phyloP scores from a whole-genome alignment of 2,113 vertebrate species.

The Craseonycteris thonglongyai region DNA sequence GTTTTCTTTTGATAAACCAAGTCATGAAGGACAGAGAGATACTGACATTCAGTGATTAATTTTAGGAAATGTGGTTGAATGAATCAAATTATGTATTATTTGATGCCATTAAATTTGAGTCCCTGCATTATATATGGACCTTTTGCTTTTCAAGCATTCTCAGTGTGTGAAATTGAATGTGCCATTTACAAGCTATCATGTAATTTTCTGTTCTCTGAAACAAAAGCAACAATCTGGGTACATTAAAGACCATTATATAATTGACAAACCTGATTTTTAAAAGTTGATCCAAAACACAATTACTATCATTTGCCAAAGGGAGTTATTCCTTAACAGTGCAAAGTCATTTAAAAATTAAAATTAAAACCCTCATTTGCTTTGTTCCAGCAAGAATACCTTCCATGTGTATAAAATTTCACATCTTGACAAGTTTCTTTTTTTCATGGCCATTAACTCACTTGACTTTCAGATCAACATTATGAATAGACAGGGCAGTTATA shows the following conservation, averaged over 20 bases:
- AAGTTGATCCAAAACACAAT: conserved; percentile 64
- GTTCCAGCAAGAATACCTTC: not conserved
- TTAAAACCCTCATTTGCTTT: conserved; percentile 16
- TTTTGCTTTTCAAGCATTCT: conserved; percentile 55
- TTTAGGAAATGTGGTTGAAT: conserved; percentile 59
- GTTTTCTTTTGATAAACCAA: conserved; percentile 53
- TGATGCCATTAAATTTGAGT: conserved; percentile 68
- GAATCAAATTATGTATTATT: conserved; percentile 72
- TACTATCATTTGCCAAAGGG: conserved; percentile 59
- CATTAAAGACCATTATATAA: conserved; percentile 66
- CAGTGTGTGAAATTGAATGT: conserved; percentile 59
- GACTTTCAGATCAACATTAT: not conserved
- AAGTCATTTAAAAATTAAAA: conserved; percentile 58
- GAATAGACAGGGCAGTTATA: not conserved
- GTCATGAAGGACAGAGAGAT: conserved; percentile 36
- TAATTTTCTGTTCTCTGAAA: conserved; percentile 73
- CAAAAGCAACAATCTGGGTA: conserved; percentile 67
- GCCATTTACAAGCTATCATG: conserved; percentile 67
- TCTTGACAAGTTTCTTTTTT: not conserved
- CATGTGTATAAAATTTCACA: not conserved
- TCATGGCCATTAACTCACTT: not conserved
- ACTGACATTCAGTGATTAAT: conserved; percentile 67
- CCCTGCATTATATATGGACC: conserved; percentile 52
- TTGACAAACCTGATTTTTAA: conserved; percentile 65
- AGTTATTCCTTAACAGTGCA: conserved; percentile 45